These are phyloP conservation scores for Spicauda simplicius DNA, from an alignment of 2,888 invertebrate species.

Conservation along the genomic window DNA sequence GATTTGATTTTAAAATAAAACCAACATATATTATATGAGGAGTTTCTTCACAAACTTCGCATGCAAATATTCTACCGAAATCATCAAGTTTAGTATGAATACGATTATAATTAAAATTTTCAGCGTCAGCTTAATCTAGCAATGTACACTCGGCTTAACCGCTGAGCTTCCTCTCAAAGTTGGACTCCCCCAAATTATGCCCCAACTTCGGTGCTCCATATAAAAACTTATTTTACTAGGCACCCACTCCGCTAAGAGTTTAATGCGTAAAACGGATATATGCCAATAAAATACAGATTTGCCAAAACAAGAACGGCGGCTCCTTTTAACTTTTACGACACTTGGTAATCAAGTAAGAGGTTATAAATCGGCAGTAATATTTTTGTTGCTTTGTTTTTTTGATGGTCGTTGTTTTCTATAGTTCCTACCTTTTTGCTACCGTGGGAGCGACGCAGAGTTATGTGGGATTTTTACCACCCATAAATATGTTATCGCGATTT, in stretches of 20 bases:
- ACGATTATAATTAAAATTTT: slow-evolving; percentile 25
- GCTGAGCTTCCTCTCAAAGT: slow-evolving; percentile 46
- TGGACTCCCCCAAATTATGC: slow-evolving; percentile 64
- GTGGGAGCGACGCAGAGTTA: no score
- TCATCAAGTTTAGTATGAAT: slow-evolving; percentile 7
- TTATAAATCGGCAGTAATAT: slow-evolving; percentile 32
- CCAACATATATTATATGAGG: not conserved
- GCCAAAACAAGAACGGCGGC: slow-evolving; percentile 38
- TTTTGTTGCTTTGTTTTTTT: slow-evolving; percentile 17
- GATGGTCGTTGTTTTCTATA: slow-evolving; percentile 6
- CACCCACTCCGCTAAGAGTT: slow-evolving; percentile 61
- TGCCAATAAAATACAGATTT: slow-evolving; percentile 47
- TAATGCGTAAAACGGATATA: slow-evolving; percentile 53
- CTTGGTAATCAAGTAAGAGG: slow-evolving; percentile 32
- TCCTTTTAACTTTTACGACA: slow-evolving; percentile 34
- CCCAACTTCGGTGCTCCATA: slow-evolving; percentile 57
- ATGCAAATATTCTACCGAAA: not conserved
- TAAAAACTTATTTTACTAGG: slow-evolving; percentile 71
- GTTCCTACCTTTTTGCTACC: no score
- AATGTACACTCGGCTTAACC: slow-evolving; percentile 41
- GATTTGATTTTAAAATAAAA: not conserved
- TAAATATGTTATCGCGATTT: no score
- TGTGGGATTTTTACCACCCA: no score
- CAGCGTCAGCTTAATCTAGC: slow-evolving; percentile 13
- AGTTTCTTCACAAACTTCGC: not conserved